Evolutionary conservation across 2,113 vertebrate genomes (phyloP).

Genomic region (Drymodes brunneopygia): DNA sequence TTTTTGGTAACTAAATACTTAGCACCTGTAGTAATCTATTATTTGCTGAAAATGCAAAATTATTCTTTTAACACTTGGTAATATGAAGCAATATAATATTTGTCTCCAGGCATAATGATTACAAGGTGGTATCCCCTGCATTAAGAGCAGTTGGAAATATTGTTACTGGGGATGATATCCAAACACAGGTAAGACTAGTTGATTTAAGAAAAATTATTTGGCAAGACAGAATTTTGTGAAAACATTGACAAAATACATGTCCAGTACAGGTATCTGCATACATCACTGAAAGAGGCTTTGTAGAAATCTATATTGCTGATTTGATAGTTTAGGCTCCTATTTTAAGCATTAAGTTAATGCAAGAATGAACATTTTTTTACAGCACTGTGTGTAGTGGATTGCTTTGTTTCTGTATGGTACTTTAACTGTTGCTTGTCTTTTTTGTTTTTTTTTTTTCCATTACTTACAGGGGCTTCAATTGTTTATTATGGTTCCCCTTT

Average conservation of each 20-base stretch:
- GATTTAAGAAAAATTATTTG: background rate
- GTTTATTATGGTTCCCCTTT: background rate
- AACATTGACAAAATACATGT: background rate
- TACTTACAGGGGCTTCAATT: background rate
- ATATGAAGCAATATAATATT: background rate
- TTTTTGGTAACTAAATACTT: background rate
- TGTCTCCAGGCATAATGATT: slow-evolving; percentile 85
- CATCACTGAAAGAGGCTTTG: background rate
- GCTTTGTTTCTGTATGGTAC: background rate
- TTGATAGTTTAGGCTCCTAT: background rate
- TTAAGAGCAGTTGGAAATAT: slow-evolving; percentile 91
- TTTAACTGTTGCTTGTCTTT: background rate
- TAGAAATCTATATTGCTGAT: background rate
- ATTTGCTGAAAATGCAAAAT: background rate
- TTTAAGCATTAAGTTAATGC: background rate
- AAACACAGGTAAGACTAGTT: slow-evolving; percentile 84
- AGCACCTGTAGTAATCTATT: background rate
- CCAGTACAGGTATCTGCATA: background rate
- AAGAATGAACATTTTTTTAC: background rate
- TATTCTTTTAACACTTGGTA: background rate
- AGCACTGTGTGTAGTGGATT: background rate
- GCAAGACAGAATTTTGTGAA: background rate
- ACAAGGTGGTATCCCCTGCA: slow-evolving; percentile 91
- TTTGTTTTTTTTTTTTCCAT: background rate
- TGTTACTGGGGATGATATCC: slow-evolving; percentile 90